Base-by-base conservation (phyloP, 2,113 vertebrate genomes). In the Fregetta grallaria region DNA sequence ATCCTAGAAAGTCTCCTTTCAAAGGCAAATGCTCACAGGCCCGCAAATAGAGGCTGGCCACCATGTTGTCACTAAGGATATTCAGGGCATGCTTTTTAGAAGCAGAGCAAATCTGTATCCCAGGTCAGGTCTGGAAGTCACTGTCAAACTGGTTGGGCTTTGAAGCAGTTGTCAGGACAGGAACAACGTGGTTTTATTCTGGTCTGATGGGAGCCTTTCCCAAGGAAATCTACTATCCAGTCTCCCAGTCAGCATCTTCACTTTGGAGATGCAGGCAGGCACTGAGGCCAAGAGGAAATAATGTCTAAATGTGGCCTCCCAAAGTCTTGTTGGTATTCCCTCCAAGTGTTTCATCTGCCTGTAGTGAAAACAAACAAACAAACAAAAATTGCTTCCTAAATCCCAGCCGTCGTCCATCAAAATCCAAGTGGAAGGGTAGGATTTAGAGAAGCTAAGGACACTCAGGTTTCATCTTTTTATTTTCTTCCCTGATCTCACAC, bases 361-460 rank as follows among this genome's bases (percentile, higher is more conserved):
- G 58, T 76, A 89, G 27, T 58, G 53, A 94, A 89, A 95, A 95
- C n/a, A 95, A 96, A 93, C 21, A 92, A 93, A 92, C 59, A 94
- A 92, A 82, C 50, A 94, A 86, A 95, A 94, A 70, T 49, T 76
- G 15, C n/a, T 93, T 83, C 61, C 58, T 89, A 90, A 89, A 95
- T 73, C 42, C 70, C 71, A 88, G 50, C 36, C 3, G 0, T 61
- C 3, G 4, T 52, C 55, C 27, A 62, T 61, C 65, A 94, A 82
- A 96, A 85, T 91, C 68, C 34, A 40, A 90, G 74, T 29, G 19
- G 40, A 85, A 93, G 16, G 44, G 7, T 49, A 79, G 20, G 21
- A 7, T 73, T 73, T 63, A 52, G 36, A 81, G 72, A 91, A 65
- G 30, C 29, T 66, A 74, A 70, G 34, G 55, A 77, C 47, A 65